phyloP scores from a whole-genome alignment of 1,140 invertebrate species.

The Colletes gigas region DNA sequence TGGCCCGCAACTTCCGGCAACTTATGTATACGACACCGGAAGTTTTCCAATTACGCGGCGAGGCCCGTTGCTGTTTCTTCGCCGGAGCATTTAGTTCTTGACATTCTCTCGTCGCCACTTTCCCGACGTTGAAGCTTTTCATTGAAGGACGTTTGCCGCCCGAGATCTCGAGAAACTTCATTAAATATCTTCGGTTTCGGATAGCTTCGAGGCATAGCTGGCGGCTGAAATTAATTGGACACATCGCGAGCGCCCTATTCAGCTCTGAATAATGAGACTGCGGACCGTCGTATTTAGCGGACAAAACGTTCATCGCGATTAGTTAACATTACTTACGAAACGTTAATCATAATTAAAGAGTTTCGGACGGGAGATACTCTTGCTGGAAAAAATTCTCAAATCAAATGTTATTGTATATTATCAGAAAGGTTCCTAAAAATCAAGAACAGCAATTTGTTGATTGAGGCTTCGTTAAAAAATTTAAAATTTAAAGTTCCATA shows the following conservation, averaged over 20 bases:
- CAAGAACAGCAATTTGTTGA: no score
- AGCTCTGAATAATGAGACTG: background rate
- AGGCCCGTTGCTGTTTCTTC: slow-evolving; percentile 52
- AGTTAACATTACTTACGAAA: no score
- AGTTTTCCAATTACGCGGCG: slow-evolving; percentile 71
- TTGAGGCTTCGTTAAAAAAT: no score
- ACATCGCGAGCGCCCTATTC: background rate
- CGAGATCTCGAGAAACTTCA: slow-evolving; percentile 26
- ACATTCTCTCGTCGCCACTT: slow-evolving; percentile 50
- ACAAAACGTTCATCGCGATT: background rate
- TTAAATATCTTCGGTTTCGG: slow-evolving; percentile 22
- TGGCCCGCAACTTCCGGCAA: slow-evolving; percentile 52
- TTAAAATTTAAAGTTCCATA: no score
- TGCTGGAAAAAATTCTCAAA: no score
- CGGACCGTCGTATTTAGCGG: no score
- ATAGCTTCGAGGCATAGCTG: background rate
- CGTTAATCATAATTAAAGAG: no score
- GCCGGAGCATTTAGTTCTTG: slow-evolving; percentile 40
- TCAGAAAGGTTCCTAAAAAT: no score
- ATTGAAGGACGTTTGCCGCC: slow-evolving; percentile 35
- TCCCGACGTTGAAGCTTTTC: slow-evolving; percentile 6
- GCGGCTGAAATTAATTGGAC: slow-evolving; percentile 23
- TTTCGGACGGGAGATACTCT: no score
- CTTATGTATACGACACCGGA: slow-evolving; percentile 51
- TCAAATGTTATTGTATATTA: no score